Evolutionary conservation across 1,140 invertebrate genomes (phyloP).

Genomic region (Drosophila jambulina): DNA sequence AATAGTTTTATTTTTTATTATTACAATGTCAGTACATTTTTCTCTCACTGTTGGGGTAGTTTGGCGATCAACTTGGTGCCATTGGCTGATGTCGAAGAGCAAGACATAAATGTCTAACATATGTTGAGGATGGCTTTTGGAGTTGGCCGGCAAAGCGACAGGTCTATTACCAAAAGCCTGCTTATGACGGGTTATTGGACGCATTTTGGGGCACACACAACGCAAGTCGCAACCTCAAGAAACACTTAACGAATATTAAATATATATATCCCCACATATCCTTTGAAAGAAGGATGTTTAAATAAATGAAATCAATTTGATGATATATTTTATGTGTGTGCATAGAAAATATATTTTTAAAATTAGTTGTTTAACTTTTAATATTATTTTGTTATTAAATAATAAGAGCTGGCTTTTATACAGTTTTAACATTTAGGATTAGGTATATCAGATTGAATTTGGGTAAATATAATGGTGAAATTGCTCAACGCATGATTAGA

Average conservation of each 20-base stretch:
- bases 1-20: background rate
- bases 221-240: background rate
- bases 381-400: background rate
- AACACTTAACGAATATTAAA: constrained; percentile 5
- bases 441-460: too few relatives aligned
- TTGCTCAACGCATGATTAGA: background rate
- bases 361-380: background rate
- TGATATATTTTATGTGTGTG: too few relatives aligned
- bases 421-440: background rate
- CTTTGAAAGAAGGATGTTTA: background rate
- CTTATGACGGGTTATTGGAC: constrained; percentile 44
- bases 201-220: constrained; percentile 5
- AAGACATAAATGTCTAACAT: constrained; percentile 78
- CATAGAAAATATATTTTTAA: background rate
- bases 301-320: background rate
- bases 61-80: constrained; percentile 1
- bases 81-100: constrained; percentile 64
- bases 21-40: background rate
- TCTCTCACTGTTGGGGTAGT: constrained; percentile 12
- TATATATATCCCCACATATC: too few relatives aligned
- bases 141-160: constrained; percentile 43
- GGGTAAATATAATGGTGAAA: background rate
- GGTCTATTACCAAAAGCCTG: constrained; percentile 52
- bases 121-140: constrained; percentile 39
- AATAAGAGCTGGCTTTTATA: too few relatives aligned